Base-by-base conservation (phyloP, 35 echinoderm and acorn worm species). In the Ptychodera flava region DNA sequence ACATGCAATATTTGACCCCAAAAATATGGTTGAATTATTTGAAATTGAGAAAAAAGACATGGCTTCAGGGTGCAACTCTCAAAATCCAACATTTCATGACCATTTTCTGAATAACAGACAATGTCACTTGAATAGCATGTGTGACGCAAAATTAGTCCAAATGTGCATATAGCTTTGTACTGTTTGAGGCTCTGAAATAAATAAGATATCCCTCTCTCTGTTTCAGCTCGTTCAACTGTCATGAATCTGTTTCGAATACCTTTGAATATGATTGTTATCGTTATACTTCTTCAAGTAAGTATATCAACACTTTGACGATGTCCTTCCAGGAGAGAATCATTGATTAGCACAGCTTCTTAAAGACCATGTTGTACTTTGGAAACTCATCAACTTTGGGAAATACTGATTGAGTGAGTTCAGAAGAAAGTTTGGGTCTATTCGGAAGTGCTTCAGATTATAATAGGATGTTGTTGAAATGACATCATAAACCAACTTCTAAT, bases 211-310 rank as follows among this genome's bases (percentile, higher is more conserved):
- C 6, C 27, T 33, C 34, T 31, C 34, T 82, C 32, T 28, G 35
- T 80, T 53, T 31, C 83, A 90, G 89, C 82, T 45, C 89, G 89
- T 37, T 85, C 89, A 38, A 90, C 89, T 28, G 85, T 90, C 34
- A 90, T 90, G 89, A 90, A 90, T 38, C 85, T 90, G 35, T 90
- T 83, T 38, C 75, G 89, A 33, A 90, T 90, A 79, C 89, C 89
- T 36, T 90, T 90, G 78, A 90, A 90, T 85, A 38, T 90, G 30
- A 80, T 90, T 2, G 89, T 90, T 16, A 90, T 90, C 28, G 35
- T 90, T 30, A 81, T 90, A 35, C 78, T 90, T 36, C 33, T 90
- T 36, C 89, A 90, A 82, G 88, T 90, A 79, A 85, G 16, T 38
- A 64, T 29, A 82, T 1, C 32, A 31, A 16, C 28, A 29, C n/a